Evolutionary conservation across 2,888 invertebrate species (phyloP).

Genomic region (Coleophora flavipennella): DNA sequence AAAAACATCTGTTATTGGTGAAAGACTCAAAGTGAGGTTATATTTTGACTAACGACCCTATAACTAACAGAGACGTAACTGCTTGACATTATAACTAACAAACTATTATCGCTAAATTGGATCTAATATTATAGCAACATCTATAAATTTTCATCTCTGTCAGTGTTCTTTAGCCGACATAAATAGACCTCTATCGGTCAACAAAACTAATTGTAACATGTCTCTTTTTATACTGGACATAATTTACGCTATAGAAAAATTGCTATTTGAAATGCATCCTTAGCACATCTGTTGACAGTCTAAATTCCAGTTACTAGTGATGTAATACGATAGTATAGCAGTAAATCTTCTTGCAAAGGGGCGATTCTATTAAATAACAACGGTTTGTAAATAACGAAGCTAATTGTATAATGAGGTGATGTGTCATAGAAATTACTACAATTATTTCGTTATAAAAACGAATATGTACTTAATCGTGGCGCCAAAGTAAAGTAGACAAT

Average conservation of each 20-base stretch:
- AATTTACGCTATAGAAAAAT: background rate
- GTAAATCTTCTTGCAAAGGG: constrained; percentile 19
- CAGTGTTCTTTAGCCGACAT: background rate
- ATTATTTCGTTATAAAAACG: too few relatives aligned
- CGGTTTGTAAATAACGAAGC: constrained; percentile 10
- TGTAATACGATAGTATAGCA: constrained; percentile 6
- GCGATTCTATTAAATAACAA: constrained; percentile 15
- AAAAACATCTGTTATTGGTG: too few relatives aligned
- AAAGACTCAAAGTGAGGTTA: too few relatives aligned
- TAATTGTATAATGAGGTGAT: constrained; percentile 21
- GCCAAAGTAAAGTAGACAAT: too few relatives aligned
- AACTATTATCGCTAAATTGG: background rate
- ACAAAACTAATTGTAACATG: background rate
- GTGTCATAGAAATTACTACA: background rate
- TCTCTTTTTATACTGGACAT: background rate
- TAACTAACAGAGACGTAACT: background rate
- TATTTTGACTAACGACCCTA: background rate
- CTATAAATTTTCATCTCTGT: constrained; percentile 12
- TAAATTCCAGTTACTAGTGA: constrained; percentile 6
- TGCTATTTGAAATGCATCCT: too few relatives aligned
- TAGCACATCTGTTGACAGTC: constrained; percentile 4
- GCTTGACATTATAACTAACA: background rate
- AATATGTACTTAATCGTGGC: too few relatives aligned
- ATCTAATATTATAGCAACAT: background rate
- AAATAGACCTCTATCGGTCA: constrained; percentile 1